A percentile compares a stretch with the other conserved stretches of the same genome.
These are phyloP conservation scores for Tupaia chinensis DNA, from an alignment of 2,113 vertebrate species.

Conservation along the genomic window DNA sequence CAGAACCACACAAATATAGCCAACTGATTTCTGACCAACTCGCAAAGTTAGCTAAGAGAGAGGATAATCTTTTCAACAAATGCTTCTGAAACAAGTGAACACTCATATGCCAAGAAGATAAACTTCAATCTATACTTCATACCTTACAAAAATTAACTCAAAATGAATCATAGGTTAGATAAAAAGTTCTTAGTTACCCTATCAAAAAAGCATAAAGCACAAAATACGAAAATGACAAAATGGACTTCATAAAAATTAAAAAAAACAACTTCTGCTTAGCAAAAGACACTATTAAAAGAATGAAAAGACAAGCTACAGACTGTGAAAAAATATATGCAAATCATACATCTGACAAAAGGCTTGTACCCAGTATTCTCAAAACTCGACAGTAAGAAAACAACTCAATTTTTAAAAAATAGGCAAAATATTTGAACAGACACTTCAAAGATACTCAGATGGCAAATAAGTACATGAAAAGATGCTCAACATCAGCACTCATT, in stretches of 20 bases:
- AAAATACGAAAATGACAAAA: conserved; percentile 13
- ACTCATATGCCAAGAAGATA: background rate
- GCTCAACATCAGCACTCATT: background rate
- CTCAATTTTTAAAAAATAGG: background rate
- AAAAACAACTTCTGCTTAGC: conserved; percentile 15
- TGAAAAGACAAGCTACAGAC: background rate
- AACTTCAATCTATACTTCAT: background rate
- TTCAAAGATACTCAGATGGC: conserved; percentile 22
- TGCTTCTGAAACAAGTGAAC: conserved; percentile 27
- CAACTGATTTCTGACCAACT: conserved; percentile 45
- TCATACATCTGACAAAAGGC: background rate
- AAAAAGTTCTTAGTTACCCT: background rate
- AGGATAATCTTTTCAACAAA: background rate
- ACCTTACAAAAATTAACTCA: conserved; percentile 32
- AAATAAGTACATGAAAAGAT: conserved; percentile 41
- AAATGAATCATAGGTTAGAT: background rate
- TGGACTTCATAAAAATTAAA: conserved; percentile 25
- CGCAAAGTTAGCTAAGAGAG: conserved; percentile 35
- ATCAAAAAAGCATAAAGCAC: background rate
- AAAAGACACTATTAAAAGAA: background rate
- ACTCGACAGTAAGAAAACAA: background rate
- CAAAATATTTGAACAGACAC: conserved; percentile 34
- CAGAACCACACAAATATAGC: conserved; percentile 17
- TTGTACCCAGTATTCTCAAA: background rate
- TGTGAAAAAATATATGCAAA: conserved; percentile 46